These are phyloP conservation scores for Oasisia sp. DNA, from an alignment of 2,888 invertebrate species.

Conservation along the genomic window DNA sequence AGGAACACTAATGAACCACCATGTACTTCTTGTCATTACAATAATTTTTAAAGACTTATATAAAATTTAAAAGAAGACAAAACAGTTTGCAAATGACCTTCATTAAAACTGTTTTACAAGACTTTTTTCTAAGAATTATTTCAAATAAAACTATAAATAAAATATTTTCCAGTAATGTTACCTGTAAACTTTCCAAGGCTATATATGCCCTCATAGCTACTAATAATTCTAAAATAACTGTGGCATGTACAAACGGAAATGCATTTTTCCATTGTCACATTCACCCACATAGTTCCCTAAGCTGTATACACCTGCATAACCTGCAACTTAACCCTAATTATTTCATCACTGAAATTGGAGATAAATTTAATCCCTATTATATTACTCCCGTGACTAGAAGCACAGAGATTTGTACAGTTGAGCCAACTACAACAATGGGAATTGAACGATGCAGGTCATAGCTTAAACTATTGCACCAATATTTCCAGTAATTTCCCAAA, in stretches of 20 bases:
- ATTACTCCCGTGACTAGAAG: not conserved
- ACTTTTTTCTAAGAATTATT: not conserved
- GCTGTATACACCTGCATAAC: not conserved
- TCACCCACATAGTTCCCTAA: not conserved
- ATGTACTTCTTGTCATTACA: too few relatives aligned
- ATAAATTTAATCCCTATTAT: not conserved
- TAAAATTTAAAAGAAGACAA: too few relatives aligned
- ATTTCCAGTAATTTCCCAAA: not conserved
- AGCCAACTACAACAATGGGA: not conserved
- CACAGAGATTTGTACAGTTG: not conserved
- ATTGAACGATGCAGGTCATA: not conserved
- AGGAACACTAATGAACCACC: too few relatives aligned
- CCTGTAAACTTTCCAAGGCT: not conserved
- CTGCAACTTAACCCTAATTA: not conserved
- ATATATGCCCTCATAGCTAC: too few relatives aligned
- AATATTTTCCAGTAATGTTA: not conserved
- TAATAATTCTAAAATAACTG: not conserved
- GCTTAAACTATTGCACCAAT: not conserved
- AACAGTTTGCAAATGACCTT: too few relatives aligned
- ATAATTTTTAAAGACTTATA: too few relatives aligned
- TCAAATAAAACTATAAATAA: not conserved
- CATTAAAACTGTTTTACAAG: not conserved
- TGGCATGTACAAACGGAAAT: not conserved
- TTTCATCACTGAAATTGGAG: not conserved
- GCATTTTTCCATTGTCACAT: not conserved